Evolutionary conservation across 2,113 vertebrate genomes (phyloP).

Genomic region (Lonchura striata): DNA sequence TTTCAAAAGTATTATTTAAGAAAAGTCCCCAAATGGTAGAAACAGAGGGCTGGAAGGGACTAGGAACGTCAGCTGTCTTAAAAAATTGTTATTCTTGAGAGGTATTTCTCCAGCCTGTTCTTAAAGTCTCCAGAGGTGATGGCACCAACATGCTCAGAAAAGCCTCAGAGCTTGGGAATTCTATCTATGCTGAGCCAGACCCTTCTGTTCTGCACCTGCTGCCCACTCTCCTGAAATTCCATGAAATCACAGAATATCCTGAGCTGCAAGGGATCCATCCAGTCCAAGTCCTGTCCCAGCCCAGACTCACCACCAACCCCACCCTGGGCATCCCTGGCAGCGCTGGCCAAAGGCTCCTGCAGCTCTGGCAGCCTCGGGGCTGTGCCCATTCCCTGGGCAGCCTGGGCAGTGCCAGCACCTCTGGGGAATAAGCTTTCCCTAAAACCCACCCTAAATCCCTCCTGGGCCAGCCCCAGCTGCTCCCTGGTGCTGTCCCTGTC

Average conservation of each 20-base stretch:
- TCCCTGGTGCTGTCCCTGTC: neutral
- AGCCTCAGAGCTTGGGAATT: neutral
- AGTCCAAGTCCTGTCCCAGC: fast-evolving
- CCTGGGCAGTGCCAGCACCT: neutral
- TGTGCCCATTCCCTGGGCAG: neutral
- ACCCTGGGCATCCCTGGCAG: neutral
- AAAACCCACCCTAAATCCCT: fast-evolving
- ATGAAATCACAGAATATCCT: neutral
- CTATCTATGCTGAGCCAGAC: fast-evolving
- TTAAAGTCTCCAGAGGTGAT: neutral
- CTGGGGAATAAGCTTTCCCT: neutral
- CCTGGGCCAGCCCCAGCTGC: fast-evolving
- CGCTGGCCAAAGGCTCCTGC: neutral
- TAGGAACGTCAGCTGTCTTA: neutral
- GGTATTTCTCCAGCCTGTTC: neutral
- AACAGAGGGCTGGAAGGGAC: neutral
- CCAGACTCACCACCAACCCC: fast-evolving
- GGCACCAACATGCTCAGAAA: neutral
- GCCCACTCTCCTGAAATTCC: neutral
- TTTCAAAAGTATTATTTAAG: neutral
- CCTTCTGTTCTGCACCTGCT: neutral
- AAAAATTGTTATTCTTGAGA: neutral
- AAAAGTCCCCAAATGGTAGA: neutral
- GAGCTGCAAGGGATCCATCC: neutral
- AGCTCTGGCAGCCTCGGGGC: neutral